Evolutionary conservation across 2,888 invertebrate genomes (phyloP).

Genomic region (Minunthozetes semirufus): DNA sequence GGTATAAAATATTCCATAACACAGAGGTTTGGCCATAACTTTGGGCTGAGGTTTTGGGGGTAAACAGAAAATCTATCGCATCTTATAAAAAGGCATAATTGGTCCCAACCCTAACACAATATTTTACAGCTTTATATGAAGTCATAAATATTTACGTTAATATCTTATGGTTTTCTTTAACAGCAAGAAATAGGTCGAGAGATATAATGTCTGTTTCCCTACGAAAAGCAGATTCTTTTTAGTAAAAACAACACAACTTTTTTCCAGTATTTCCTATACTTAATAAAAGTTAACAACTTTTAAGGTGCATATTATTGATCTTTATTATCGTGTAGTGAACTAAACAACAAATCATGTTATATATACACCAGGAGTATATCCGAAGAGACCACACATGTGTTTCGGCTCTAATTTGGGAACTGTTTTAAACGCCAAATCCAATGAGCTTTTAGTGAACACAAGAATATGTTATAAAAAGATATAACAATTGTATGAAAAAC

Average conservation of each 20-base stretch:
- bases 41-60: slow-evolving; percentile 1
- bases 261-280: background rate
- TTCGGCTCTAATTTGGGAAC: slow-evolving; percentile 21
- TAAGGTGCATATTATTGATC: slow-evolving; percentile 31
- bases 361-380: slow-evolving; percentile 5
- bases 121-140: slow-evolving; percentile 25
- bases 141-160: slow-evolving; percentile 22
- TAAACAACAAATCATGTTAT: slow-evolving; percentile 14
- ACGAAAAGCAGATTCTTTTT: background rate
- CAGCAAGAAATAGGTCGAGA: background rate
- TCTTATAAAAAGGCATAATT: slow-evolving; percentile 1
- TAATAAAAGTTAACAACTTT: slow-evolving; percentile 23
- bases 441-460: background rate
- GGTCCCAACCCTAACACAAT: slow-evolving; percentile 22
- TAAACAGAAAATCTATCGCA: background rate
- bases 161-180: slow-evolving; percentile 1
- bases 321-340: slow-evolving; percentile 20
- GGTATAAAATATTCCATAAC: background rate
- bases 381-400: slow-evolving; percentile 19
- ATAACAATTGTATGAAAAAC: slow-evolving; percentile 10
- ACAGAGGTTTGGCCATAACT: background rate
- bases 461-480: background rate
- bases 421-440: slow-evolving; percentile 1
- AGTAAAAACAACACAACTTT: background rate
- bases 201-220: background rate